Evolutionary conservation across 2,113 vertebrate genomes (phyloP).

Genomic region (Tenebrosternarchus preto): DNA sequence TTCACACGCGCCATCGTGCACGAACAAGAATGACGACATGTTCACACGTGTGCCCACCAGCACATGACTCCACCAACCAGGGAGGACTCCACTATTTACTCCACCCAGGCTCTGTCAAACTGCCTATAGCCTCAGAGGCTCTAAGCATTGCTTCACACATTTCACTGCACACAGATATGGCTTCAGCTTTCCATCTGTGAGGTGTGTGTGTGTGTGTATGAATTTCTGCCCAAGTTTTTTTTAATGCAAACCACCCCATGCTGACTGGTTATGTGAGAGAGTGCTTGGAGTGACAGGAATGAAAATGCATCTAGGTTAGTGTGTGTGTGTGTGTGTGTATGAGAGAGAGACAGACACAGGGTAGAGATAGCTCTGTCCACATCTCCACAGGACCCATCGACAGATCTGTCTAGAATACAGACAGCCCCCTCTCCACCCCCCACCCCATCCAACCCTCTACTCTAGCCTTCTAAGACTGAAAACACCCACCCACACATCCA

Average conservation of each 20-base stretch:
- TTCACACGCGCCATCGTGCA: no score
- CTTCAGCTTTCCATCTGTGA: constrained; percentile 5
- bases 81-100: no score
- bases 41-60: no score
- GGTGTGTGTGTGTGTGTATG: neutral
- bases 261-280: constrained; percentile 1
- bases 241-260: neutral
- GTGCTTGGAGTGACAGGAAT: neutral
- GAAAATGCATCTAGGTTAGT: neutral
- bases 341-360: neutral
- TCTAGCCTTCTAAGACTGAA: constrained; percentile 13
- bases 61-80: no score
- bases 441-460: neutral
- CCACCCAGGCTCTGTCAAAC: no score
- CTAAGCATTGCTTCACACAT: neutral
- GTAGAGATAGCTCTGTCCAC: constrained; percentile 13
- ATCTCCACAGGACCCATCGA: constrained; percentile 30
- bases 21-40: no score
- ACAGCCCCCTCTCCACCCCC: constrained; percentile 30
- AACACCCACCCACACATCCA: constrained; percentile 30
- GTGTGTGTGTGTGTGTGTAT: constrained; percentile 54
- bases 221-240: neutral
- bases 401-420: constrained; percentile 48
- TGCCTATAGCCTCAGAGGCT: no score
- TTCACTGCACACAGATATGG: neutral